Percentiles rank a stretch among this genome's conserved stretches.
Conservation (phyloP, 2,888 invertebrate species). For the Eubasilissa splendida region DNA sequence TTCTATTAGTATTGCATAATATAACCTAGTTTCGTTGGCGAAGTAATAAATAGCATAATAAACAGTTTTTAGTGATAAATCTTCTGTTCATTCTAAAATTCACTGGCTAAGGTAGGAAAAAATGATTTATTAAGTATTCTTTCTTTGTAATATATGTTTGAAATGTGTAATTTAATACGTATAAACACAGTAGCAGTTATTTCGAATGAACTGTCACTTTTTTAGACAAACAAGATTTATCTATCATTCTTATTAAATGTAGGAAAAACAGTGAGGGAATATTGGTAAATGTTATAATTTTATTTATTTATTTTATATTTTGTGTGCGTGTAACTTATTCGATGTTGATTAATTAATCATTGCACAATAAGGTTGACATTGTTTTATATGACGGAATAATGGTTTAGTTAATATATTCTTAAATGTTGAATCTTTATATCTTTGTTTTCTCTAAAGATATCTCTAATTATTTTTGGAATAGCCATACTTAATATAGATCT, state of each 20-base stretch:
- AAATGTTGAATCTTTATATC: no score
- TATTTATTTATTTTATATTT: not conserved
- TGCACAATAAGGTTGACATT: slow-evolving; percentile 32
- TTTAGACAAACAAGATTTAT: slow-evolving; percentile 51
- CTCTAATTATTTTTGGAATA: no score
- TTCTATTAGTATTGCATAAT: slow-evolving; percentile 54
- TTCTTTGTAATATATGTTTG: not conserved
- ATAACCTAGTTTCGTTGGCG: slow-evolving; percentile 51
- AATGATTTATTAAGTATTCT: not conserved
- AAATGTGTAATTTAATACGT: slow-evolving; percentile 4
- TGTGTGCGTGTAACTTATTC: not conserved
- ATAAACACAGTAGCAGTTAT: not conserved
- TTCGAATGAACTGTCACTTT: slow-evolving; percentile 45
- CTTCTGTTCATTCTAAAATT: slow-evolving; percentile 44
- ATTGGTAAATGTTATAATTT: not conserved
- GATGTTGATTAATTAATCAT: slow-evolving; percentile 5
- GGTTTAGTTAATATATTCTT: no score
- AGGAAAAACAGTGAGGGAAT: not conserved
- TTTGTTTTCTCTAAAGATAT: no score
- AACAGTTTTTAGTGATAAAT: slow-evolving; percentile 41
- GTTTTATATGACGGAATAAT: slow-evolving; percentile 1
- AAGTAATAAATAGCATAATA: slow-evolving; percentile 46
- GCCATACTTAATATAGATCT: no score
- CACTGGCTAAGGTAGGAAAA: slow-evolving; percentile 48
- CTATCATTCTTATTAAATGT: slow-evolving; percentile 22